Evolutionary conservation across 2,888 invertebrate genomes (phyloP), one percentile per base, ranked within the genome.

Genomic region (Amphipoea lucens): DNA sequence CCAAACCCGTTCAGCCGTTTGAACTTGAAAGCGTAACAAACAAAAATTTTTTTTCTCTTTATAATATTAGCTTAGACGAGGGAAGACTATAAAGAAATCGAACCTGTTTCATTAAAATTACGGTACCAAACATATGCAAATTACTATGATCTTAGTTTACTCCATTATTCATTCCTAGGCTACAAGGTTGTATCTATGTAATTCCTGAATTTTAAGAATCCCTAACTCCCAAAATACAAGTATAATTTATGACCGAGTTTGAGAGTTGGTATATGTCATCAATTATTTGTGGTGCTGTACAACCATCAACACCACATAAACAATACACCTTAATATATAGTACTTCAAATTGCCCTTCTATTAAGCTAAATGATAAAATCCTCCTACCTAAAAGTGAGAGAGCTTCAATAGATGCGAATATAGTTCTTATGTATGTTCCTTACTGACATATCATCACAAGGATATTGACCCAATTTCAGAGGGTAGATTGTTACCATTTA

Each of bases 401-500:
- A 45, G 42, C 9, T 54, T 81, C 48, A 67, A 40, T 48, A 51
- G 23, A 60, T 11, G 29, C 11, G 36, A 79, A 45, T 76, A 69
- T 66, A 72, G 65, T 62, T 29, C 74, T 51, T 60, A 60, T 76
- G 23, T 63, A 51, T 36, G 45, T 51, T 72, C 40, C 51, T 51
- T 51, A 54, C 70, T 60, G 51, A 29, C 57, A 66, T 74, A 80
- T 76, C 29, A 48, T n/a, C 82, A 80, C 73, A 81, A 82, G 54
- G 76, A 77, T 67, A 65, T 69, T 80, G 81, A 85, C 83, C 85
- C 78, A 87, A 87, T 83, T 88, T 78, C 79, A 68, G 63, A 78
- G 75, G 78, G 79, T 36, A 76, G 77, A 78, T 81, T 81, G 75
- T 78, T 81, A 76, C 67, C 77, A 79, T 63, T 86, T 78, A 48